phyloP scores from a whole-genome alignment of 2,113 vertebrate genomes.

The Muntiacus reevesi region DNA sequence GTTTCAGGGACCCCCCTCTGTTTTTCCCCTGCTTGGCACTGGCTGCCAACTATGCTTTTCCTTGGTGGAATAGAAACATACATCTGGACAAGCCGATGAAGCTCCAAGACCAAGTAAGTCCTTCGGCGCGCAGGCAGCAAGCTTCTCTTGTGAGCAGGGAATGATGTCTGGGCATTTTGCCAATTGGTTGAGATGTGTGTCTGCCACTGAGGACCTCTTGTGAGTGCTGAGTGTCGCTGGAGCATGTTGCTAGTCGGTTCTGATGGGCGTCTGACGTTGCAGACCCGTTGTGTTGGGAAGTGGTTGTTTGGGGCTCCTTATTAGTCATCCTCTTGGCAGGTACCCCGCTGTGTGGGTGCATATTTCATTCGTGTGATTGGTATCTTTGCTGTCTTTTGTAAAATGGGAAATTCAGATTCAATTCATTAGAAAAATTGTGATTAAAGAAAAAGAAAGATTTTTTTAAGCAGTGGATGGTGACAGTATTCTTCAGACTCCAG shows the following conservation, averaged over 20 bases:
- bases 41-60: not conserved
- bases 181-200: too few species aligned
- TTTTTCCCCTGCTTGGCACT: not conserved
- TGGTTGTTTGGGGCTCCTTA: not conserved
- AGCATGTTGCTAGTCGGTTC: rapidly evolving
- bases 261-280: rapidly evolving
- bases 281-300: not conserved
- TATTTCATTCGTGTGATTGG: not conserved
- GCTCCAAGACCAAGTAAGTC: not conserved
- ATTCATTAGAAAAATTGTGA: not conserved
- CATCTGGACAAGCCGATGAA: not conserved
- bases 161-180: rapidly evolving
- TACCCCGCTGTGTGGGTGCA: rapidly evolving
- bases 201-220: not conserved
- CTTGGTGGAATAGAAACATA: not conserved
- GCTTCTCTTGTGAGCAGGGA: not conserved
- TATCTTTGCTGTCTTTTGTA: not conserved
- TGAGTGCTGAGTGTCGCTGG: not conserved
- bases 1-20: not conserved
- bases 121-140: rapidly evolving
- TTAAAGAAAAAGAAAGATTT: not conserved
- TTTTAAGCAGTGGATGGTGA: not conserved
- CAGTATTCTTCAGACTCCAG: not conserved
- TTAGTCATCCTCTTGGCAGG: not conserved
- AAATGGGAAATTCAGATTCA: not conserved